Percentiles rank a stretch among this genome's conserved stretches.
Conservation (phyloP, 2,888 invertebrate genomes). For the Nasonovia ribisnigri region DNA sequence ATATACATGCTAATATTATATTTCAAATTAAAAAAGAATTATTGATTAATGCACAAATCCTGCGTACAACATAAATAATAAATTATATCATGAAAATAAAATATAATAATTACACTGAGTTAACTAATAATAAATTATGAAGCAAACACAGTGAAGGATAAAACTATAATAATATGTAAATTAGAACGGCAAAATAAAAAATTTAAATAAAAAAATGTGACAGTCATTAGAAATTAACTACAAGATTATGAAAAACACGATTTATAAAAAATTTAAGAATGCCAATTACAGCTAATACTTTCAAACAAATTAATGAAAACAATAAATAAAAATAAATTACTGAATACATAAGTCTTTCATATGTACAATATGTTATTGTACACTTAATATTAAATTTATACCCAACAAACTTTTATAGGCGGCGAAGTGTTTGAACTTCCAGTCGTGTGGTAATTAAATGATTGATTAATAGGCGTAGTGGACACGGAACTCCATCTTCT, state of each 20-base stretch:
- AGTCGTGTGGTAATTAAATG: constrained; percentile 60
- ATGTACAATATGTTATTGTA: constrained; percentile 27
- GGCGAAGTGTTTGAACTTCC: constrained; percentile 58
- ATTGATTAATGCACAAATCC: constrained; percentile 21
- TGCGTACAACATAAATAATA: constrained; percentile 7
- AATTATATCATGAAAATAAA: constrained; percentile 6
- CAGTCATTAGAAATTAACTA: constrained; percentile 27
- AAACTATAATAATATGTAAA: constrained; percentile 13
- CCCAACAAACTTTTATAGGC: constrained; percentile 63
- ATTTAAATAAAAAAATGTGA: constrained; percentile 29
- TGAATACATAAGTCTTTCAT: constrained; percentile 57
- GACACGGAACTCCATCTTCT: constrained; percentile 59
- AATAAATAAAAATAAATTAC: constrained; percentile 62
- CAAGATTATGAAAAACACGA: neutral
- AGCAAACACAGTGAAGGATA: constrained; percentile 48
- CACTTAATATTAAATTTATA: constrained; percentile 27
- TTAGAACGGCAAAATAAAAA: constrained; percentile 19
- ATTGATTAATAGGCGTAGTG: constrained; percentile 42
- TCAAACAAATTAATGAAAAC: constrained; percentile 44
- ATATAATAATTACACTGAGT: constrained; percentile 21
- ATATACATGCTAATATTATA: neutral
- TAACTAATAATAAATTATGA: constrained; percentile 29
- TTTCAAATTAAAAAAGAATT: constrained; percentile 25
- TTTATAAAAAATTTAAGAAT: constrained; percentile 20
- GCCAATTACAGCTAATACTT: neutral